Evolutionary conservation across 1,140 invertebrate species (phyloP).

Genomic region (Pinna nobilis): DNA sequence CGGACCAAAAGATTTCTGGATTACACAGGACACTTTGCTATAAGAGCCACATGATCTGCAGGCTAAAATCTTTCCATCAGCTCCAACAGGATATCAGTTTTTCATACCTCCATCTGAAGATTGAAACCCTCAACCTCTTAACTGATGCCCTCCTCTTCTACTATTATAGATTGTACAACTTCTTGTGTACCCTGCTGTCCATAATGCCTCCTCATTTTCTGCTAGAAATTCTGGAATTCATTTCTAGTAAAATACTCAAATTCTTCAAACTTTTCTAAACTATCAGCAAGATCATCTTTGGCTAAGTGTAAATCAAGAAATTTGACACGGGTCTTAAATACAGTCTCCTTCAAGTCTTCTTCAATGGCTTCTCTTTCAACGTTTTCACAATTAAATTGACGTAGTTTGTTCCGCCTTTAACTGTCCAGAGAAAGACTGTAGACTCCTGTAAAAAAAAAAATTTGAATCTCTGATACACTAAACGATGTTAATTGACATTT

Average conservation of each 20-base stretch:
- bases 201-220: slow-evolving; percentile 43
- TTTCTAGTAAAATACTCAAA: slow-evolving; percentile 41
- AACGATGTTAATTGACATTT: too few species aligned
- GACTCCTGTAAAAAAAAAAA: too few species aligned
- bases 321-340: slow-evolving; percentile 32
- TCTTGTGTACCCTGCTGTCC: slow-evolving; percentile 31
- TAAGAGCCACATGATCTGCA: slow-evolving; percentile 50
- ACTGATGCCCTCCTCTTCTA: slow-evolving; percentile 7
- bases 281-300: slow-evolving; percentile 42
- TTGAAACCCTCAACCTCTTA: slow-evolving; percentile 16
- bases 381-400: too few species aligned
- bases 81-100: slow-evolving; percentile 31
- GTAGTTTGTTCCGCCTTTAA: too few species aligned
- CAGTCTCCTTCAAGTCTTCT: slow-evolving; percentile 38
- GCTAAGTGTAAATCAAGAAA: slow-evolving; percentile 44
- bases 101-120: slow-evolving; percentile 20
- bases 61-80: slow-evolving; percentile 28
- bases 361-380: slow-evolving; percentile 31
- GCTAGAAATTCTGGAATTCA: slow-evolving; percentile 36
- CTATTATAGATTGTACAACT: slow-evolving; percentile 5
- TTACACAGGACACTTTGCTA: slow-evolving; percentile 43
- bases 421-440: too few species aligned
- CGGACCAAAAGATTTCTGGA: too few species aligned
- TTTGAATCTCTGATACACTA: too few species aligned
- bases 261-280: slow-evolving; percentile 46